Base-by-base conservation (phyloP, 2,797 vertebrate genomes). In the Chromis chromis region DNA sequence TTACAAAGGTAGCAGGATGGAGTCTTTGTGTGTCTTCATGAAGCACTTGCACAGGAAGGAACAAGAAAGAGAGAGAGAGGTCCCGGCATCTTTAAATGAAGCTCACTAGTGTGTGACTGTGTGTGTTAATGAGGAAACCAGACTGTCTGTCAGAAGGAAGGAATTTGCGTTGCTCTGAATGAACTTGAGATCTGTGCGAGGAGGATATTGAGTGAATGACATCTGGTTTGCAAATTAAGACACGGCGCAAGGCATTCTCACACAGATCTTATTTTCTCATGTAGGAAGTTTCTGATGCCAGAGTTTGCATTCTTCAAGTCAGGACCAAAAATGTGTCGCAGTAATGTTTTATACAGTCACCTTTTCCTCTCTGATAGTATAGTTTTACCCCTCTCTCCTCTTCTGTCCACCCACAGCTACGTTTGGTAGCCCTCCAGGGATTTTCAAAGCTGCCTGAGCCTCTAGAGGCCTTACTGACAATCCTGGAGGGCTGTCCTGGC, bases 391-490 rank as follows among this genome's bases (percentile, higher is more conserved):
- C 55, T 39, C 60, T 16, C 17, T 69, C 48, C 33, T 58, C 21
- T n/a, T 63, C 17, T 69, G 14, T 77, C 19, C 25, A 52, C 59
- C 19, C 17, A 49, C 76, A 95, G 94, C 79, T 96, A 53, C 90
- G 73, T 46, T 57, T 77, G 48, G 85, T 57, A 52, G 86, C 91
- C 6, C 46, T 49, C 21, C 70, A 78, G 39, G 93, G 91, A 52
- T 95, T 96, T 88, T 93, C 94, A 40, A 84, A 86, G 77, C 82
- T 95, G 64, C 68, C 63, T n/a, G 86, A 91, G 57, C 94, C 95
- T 54, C 87, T 95, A 36, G 83, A 80, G 25, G 89, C 72, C 28
- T 76, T 96, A 48, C 86, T 95, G 59, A 87, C 81, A 39, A 66
- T 95, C 70, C 78, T 95, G 79, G 93, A 95, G 83, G 42, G 85